These are phyloP conservation scores for Neuroterus valhalla DNA, from an alignment of 1,140 invertebrate genomes.

Conservation along the genomic window DNA sequence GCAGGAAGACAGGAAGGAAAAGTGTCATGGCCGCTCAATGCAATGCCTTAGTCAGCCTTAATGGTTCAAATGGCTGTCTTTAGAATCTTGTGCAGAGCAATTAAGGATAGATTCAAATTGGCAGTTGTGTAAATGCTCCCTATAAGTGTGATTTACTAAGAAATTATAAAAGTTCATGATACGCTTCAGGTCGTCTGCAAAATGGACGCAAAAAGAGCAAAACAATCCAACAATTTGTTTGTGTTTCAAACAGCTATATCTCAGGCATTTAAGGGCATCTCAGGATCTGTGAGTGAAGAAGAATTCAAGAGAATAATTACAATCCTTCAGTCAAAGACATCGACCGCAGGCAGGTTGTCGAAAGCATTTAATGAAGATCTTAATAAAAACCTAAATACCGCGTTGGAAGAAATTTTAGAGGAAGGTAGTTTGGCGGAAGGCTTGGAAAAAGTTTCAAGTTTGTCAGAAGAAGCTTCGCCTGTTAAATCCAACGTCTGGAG, in stretches of 20 bases:
- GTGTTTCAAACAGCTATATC: neutral
- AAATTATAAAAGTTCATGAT: too few species aligned
- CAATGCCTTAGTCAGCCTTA: too few species aligned
- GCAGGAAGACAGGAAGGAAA: too few species aligned
- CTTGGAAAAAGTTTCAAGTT: constrained; percentile 44
- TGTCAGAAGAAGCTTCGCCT: constrained; percentile 34
- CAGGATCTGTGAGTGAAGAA: constrained; percentile 38
- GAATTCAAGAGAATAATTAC: constrained; percentile 50
- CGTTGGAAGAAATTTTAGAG: constrained; percentile 47
- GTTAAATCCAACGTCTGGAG: constrained; percentile 34
- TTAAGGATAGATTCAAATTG: too few species aligned
- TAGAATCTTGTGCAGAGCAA: too few species aligned
- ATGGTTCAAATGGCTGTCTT: too few species aligned
- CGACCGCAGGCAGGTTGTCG: constrained; percentile 43
- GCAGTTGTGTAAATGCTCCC: too few species aligned
- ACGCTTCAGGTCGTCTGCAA: too few species aligned
- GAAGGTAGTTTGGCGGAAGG: constrained; percentile 46
- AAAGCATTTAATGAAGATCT: constrained; percentile 49
- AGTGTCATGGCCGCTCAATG: too few species aligned
- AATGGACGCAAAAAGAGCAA: neutral
- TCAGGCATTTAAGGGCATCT: neutral
- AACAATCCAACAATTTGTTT: constrained; percentile 1
- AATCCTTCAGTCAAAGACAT: constrained; percentile 48
- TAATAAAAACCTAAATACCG: constrained; percentile 46
- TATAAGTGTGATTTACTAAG: too few species aligned